Conservation (phyloP, 2,113 vertebrate species). For the Poeciliopsis retropinna region DNA sequence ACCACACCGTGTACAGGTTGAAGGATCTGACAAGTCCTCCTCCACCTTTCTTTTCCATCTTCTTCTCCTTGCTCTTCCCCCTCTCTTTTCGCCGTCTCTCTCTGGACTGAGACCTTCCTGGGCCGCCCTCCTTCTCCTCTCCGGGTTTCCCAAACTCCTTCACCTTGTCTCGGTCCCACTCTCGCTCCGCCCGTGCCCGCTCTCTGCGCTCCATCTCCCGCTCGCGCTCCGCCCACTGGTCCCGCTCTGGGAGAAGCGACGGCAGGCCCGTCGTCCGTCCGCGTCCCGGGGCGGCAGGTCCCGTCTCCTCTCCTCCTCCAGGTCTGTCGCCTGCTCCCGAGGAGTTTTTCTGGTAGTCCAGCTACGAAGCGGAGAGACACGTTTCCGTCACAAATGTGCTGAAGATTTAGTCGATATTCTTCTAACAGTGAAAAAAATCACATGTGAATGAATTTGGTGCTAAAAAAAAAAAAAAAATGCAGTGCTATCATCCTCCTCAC, state of each 20-base stretch:
- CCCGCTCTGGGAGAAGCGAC: conserved; percentile 70
- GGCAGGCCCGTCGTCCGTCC: conserved; percentile 41
- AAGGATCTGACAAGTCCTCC: not conserved
- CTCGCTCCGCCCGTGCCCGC: conserved; percentile 86
- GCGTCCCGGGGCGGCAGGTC: conserved; percentile 31
- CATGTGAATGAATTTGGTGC: too few relatives aligned
- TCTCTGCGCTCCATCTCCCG: conserved; percentile 90
- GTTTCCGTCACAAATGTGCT: too few relatives aligned
- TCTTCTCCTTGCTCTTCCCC: conserved; percentile 91
- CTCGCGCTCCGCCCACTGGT: conserved; percentile 78
- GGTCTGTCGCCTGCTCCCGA: conserved; percentile 77
- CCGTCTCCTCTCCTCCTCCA: conserved; percentile 60
- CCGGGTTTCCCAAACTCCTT: conserved; percentile 77
- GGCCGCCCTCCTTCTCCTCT: conserved; percentile 67
- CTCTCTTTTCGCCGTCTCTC: conserved; percentile 87
- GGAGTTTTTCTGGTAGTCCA: conserved; percentile 91
- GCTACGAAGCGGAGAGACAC: conserved; percentile 61
- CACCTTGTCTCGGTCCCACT: conserved; percentile 94
- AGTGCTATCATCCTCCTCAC: too few relatives aligned
- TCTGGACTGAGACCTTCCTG: conserved; percentile 82
- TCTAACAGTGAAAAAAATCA: too few relatives aligned
- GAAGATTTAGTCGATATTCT: too few relatives aligned
- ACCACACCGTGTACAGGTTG: not conserved
- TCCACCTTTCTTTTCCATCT: conserved; percentile 87
- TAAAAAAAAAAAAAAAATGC: too few relatives aligned